Conservation (phyloP, 2,888 invertebrate species). For the Campoletis raptor region DNA sequence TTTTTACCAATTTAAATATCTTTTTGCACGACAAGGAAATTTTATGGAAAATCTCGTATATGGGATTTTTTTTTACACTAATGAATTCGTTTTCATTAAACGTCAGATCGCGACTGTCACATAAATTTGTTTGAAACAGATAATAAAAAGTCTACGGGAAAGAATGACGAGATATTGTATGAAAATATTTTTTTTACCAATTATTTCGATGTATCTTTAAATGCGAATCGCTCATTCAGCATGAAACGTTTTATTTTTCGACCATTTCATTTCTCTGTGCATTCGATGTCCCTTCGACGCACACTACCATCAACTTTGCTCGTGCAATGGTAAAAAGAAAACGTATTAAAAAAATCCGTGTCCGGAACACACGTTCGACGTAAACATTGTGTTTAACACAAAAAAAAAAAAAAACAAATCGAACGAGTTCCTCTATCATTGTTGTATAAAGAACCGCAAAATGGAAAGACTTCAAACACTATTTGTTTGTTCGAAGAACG, state of each 20-base stretch:
- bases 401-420: conserved; percentile 9
- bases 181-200: conserved; percentile 32
- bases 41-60: neutral
- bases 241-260: conserved; percentile 6
- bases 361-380: conserved; percentile 25
- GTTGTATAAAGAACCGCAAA: conserved; percentile 44
- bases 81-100: too few species aligned
- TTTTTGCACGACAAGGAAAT: neutral
- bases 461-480: conserved; percentile 20
- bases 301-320: conserved; percentile 33
- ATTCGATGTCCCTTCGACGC: conserved; percentile 55
- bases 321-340: conserved; percentile 40
- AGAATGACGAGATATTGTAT: conserved; percentile 27
- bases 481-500: conserved; percentile 53
- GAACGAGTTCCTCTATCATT: conserved; percentile 53
- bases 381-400: conserved; percentile 26
- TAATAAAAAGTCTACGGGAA: neutral
- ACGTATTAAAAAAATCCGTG: conserved; percentile 29
- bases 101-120: neutral
- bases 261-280: conserved; percentile 48
- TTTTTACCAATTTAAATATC: neutral
- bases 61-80: too few species aligned
- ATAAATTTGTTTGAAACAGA: neutral
- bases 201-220: conserved; percentile 22
- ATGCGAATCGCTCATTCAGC: conserved; percentile 45